A percentile compares a stretch with the other conserved stretches of the same genome.
Conservation (phyloP, 2,113 vertebrate species). For the Cariama cristata region DNA sequence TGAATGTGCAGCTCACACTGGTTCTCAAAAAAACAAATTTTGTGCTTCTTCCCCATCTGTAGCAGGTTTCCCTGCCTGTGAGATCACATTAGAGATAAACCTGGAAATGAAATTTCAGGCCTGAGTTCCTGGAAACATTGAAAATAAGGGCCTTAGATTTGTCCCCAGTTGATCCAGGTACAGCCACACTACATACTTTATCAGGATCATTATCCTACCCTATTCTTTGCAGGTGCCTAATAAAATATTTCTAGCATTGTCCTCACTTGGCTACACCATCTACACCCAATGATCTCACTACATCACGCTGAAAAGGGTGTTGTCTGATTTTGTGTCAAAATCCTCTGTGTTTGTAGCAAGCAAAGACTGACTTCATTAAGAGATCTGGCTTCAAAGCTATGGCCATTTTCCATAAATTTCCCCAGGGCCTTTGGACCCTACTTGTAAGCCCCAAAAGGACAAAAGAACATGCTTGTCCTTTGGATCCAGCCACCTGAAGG, state of each 20-base stretch:
- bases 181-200: background rate
- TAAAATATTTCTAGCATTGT: background rate
- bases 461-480: background rate
- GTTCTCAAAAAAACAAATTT: background rate
- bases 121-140: background rate
- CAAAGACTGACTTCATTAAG: background rate
- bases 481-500: background rate
- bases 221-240: background rate
- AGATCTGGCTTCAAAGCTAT: background rate
- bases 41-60: background rate
- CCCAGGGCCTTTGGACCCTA: background rate
- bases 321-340: background rate
- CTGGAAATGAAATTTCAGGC: constrained; percentile 40
- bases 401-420: background rate
- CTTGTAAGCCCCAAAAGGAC: background rate
- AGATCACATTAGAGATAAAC: background rate
- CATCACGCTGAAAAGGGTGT: background rate
- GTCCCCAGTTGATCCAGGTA: background rate
- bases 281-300: background rate
- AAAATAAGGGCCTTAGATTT: background rate
- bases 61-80: background rate
- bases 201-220: background rate
- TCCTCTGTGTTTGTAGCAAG: background rate
- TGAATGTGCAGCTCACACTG: background rate
- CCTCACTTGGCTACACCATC: background rate